Evolutionary conservation across 2,888 invertebrate genomes (phyloP), one percentile per base, ranked within the genome.

Genomic region (Pandemis heparana): DNA sequence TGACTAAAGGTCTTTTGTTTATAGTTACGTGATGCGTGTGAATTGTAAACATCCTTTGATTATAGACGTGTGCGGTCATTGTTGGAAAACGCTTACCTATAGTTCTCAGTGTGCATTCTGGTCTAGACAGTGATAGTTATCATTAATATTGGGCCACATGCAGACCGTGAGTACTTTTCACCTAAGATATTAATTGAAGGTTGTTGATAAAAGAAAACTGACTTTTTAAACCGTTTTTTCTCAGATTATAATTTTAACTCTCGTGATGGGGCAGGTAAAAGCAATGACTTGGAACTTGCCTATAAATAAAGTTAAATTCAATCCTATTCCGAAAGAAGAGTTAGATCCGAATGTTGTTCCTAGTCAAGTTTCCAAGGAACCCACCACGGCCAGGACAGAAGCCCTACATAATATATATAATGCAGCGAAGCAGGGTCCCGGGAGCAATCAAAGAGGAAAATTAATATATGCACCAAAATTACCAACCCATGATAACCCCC

Each of bases 301-400:
- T 1, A 86, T 90, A 76, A 85, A 87, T 59, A 88, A 89, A 76
- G 89, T 89, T 4, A 89, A 87, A 75, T 86, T 89, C 38, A 89
- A 83, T 74, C 85, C 88, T 0, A 69, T 81, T 59, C 80, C 75
- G 0, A 89, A 87, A 77, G 86, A 89, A 70, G 84, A 88, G 16
- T 61, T 75, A 0, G 81, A 71, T 64, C 78, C 80, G 0, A 86
- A 85, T 75, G 74, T 76, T 1, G 81, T 84, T 48, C 85, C 84
- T 43, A 77, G 82, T 12, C 70, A 87, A 6, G 90, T 89, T 68
- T 83, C 84, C 1, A 90, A 87, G 81, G 86, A 86, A 2, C 46
- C 75, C n/a, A 75, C 79, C 4, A 67, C 78, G 10, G 46, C 65
- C 0, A 76, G 76, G 23, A 75, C 76, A 12, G 82, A 84, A 63